Evolutionary conservation across 2,113 vertebrate species (phyloP).

Genomic region (Calidris pugnax): DNA sequence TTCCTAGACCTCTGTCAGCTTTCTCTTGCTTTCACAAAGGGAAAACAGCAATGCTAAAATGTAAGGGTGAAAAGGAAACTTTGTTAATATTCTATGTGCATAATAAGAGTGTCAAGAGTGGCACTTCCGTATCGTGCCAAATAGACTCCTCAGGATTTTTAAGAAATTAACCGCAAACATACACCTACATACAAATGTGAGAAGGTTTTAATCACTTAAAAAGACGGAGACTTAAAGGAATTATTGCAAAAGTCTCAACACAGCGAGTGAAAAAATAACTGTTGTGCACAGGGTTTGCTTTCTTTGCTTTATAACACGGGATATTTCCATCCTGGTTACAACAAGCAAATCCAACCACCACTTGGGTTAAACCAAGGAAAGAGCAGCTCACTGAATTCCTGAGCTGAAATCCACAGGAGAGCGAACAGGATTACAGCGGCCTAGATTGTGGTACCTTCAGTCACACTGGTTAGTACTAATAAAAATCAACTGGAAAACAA

Average conservation of each 20-base stretch:
- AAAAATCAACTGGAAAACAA: background rate
- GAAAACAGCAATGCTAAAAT: background rate
- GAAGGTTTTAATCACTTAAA: background rate
- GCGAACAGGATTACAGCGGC: background rate
- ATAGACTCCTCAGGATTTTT: background rate
- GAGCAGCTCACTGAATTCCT: background rate
- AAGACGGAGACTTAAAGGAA: background rate
- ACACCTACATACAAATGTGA: background rate
- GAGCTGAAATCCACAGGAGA: background rate
- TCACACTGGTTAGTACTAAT: background rate
- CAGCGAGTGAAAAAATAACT: background rate
- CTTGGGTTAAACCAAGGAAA: background rate
- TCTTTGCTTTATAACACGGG: background rate
- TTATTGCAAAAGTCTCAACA: background rate
- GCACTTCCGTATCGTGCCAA: background rate
- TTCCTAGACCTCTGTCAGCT: background rate
- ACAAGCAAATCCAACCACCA: background rate
- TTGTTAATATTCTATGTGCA: background rate
- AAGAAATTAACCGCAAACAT: background rate
- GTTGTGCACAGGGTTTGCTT: background rate
- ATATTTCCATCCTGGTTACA: background rate
- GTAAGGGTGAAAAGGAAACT: background rate
- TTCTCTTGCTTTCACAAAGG: background rate
- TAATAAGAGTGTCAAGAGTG: background rate
- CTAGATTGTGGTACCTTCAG: background rate